These are phyloP conservation scores for Hyperoodon ampullatus DNA, from an alignment of 2,113 vertebrate genomes.

Conservation along the genomic window DNA sequence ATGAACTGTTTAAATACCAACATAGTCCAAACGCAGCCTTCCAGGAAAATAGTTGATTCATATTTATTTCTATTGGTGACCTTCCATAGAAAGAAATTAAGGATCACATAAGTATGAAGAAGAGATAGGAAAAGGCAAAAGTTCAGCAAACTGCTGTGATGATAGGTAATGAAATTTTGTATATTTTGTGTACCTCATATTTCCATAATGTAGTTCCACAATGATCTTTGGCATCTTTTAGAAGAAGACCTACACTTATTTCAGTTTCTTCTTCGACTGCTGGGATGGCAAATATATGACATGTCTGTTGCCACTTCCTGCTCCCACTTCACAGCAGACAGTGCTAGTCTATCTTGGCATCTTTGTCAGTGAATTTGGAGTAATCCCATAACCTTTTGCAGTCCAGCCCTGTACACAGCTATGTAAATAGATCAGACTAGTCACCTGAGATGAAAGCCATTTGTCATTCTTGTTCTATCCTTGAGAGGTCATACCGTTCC, in stretches of 20 bases:
- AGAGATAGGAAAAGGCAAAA: background rate
- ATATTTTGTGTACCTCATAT: background rate
- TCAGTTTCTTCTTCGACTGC: background rate
- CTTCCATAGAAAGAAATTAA: background rate
- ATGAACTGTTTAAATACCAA: constrained; percentile 49
- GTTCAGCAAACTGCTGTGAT: constrained; percentile 10
- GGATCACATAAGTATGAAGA: background rate
- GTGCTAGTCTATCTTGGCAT: background rate
- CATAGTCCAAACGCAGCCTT: background rate
- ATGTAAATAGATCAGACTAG: constrained; percentile 1
- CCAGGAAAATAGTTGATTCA: constrained; percentile 50
- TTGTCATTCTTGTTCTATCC: constrained; percentile 2
- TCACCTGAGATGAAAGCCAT: background rate
- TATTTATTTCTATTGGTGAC: background rate
- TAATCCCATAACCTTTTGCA: constrained; percentile 6
- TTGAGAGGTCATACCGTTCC: background rate
- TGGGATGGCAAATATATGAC: background rate
- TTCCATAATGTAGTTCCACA: background rate
- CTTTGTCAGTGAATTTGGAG: constrained; percentile 30
- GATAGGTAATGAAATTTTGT: background rate
- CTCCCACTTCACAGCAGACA: background rate
- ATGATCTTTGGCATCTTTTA: background rate
- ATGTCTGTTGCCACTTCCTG: background rate
- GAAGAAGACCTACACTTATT: background rate
- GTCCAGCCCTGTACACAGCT: background rate